Percentiles rank a stretch among this genome's conserved stretches.
Conservation (phyloP, 2,113 vertebrate genomes). For the Panthera tigris region DNA sequence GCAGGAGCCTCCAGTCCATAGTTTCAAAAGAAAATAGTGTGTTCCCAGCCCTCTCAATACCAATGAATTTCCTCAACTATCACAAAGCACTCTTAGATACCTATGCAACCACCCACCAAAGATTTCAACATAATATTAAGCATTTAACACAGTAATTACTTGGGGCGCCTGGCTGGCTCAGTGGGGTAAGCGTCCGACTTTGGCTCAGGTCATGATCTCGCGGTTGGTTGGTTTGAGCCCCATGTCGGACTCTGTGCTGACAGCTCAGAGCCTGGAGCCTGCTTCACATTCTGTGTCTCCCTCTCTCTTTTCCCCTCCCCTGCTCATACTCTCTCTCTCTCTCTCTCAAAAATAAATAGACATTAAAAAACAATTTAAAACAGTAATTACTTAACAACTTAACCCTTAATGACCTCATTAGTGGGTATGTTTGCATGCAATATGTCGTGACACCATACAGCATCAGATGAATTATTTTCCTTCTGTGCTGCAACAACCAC, state of each 20-base stretch:
- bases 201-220: too few relatives aligned
- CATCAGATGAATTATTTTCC: neutral
- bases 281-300: too few relatives aligned
- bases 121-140: conserved; percentile 1
- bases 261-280: too few relatives aligned
- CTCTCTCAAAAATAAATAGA: too few relatives aligned
- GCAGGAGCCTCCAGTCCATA: neutral
- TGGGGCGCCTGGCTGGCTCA: neutral
- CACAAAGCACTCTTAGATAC: neutral
- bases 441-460: neutral
- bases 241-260: too few relatives aligned
- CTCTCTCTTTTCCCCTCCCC: too few relatives aligned
- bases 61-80: neutral
- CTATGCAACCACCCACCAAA: neutral
- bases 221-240: too few relatives aligned
- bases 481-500: neutral
- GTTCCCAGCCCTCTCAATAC: neutral
- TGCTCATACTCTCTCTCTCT: too few relatives aligned
- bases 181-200: too few relatives aligned
- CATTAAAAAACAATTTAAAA: neutral
- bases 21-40: neutral
- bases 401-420: neutral
- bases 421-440: neutral
- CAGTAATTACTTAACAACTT: neutral
- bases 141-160: neutral